Evolutionary conservation across 2,113 vertebrate genomes (phyloP), one percentile per base, ranked within the genome.

Genomic region (Anoura caudifer): DNA sequence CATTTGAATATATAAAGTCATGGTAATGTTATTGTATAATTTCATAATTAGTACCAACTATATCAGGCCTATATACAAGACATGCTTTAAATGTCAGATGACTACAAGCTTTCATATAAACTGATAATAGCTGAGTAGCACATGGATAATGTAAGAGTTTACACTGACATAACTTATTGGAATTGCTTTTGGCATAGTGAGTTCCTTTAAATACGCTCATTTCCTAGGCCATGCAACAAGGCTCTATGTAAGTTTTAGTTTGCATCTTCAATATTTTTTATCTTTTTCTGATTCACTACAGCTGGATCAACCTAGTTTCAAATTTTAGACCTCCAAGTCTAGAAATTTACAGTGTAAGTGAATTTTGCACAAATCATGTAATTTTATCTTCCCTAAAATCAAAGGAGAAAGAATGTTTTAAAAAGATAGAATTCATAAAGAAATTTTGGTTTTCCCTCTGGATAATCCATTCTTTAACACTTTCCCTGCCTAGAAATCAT

Each of bases 91-190:
- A 96, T 95, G 90, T 95, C 56, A 97, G 97, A 97, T 97, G 94
- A 95, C 59, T 95, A n/a, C 2, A 87, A 36, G 33, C 90, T 97
- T 95, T 54, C 72, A 84, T 79, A 94, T 92, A 96, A 95, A 95
- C 88, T 65, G 54, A 93, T 83, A 94, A 93, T 95, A 84, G 87
- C 70, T 90, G 43, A 31, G 73, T 69, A 86, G 77, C n/a, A 75
- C 36, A 96, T 95, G 81, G 97, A 97, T 98, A 97, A 97, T 96
- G 84, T 80, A 97, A 61, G n/a, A 96, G 33, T 96, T 3, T 87
- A 88, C 28, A 90, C 11, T 95, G 59, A 95, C 76, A 85, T 95
- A 96, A 96, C 82, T 95, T 92, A 86, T 95, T 69, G 83, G 96
- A 95, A 96, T 83, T 90, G 52, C 52, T 88, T 96, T 89, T 87